Percentiles rank a stretch among this genome's conserved stretches.
Evolutionary conservation across 2,888 invertebrate species (phyloP).

Genomic region (Chymomyza caudatula): DNA sequence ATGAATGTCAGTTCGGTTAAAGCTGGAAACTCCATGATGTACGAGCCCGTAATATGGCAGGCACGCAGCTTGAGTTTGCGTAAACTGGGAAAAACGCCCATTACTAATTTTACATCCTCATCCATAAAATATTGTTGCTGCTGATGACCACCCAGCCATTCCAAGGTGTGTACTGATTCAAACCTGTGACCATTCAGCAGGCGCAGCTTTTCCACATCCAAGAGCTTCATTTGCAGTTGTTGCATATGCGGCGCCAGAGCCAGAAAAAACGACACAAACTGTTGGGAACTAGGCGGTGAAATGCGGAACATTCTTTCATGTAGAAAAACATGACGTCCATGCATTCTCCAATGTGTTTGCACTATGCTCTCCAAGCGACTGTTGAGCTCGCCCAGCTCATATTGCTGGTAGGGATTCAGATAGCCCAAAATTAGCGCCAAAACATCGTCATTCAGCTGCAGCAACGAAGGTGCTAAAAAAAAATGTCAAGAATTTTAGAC

Average conservation of each 20-base stretch:
- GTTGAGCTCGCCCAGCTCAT: constrained; percentile 52
- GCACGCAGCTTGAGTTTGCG: constrained; percentile 50
- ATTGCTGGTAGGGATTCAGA: constrained; percentile 59
- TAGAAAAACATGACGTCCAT: constrained; percentile 45
- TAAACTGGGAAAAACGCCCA: constrained; percentile 54
- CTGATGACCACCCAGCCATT: constrained; percentile 40
- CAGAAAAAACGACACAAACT: constrained; percentile 53
- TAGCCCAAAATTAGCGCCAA: constrained; percentile 55
- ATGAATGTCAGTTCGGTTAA: constrained; percentile 54
- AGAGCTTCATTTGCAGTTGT: constrained; percentile 45
- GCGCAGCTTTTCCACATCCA: constrained; percentile 53
- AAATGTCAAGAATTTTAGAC: neutral
- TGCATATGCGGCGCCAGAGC: constrained; percentile 49
- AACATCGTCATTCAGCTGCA: constrained; percentile 69
- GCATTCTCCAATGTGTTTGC: constrained; percentile 55
- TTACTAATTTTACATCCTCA: constrained; percentile 60
- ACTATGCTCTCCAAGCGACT: constrained; percentile 55
- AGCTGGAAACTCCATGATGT: constrained; percentile 48
- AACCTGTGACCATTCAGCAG: constrained; percentile 41
- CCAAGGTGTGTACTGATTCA: constrained; percentile 38
- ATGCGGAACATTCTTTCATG: constrained; percentile 46
- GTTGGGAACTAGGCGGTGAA: constrained; percentile 18
- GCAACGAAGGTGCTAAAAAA: constrained; percentile 29
- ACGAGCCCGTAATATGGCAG: constrained; percentile 62
- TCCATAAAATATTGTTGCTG: constrained; percentile 53